Evolutionary conservation across 2,113 vertebrate species (phyloP).

Genomic region (Sardina pilchardus): DNA sequence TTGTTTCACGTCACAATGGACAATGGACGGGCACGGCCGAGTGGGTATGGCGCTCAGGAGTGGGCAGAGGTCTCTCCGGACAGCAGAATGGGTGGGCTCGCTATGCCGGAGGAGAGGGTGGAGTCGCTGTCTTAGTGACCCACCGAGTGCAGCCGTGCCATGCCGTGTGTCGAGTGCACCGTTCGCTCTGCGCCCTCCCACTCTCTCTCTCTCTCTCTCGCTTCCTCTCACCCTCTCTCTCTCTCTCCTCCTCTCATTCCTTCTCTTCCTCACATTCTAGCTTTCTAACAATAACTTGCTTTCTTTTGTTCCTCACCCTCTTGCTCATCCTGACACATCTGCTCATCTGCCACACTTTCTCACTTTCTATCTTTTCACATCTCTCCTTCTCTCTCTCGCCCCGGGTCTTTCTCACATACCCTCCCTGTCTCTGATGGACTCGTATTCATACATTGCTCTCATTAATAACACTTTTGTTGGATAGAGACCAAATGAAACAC

Average conservation of each 20-base stretch:
- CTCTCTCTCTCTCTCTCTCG: too few relatives aligned
- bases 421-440: neutral
- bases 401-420: neutral
- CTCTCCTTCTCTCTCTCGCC: neutral
- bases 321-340: neutral
- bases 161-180: neutral
- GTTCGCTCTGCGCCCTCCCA: neutral
- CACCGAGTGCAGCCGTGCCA: neutral
- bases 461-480: neutral
- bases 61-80: neutral
- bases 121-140: neutral
- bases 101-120: neutral
- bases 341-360: neutral
- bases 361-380: neutral
- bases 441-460: neutral
- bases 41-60: neutral
- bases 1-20: conserved; percentile 7
- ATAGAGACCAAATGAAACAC: neutral
- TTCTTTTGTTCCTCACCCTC: neutral
- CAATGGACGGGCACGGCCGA: neutral
- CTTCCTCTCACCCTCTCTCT: too few relatives aligned
- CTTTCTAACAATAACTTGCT: neutral
- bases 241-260: neutral
- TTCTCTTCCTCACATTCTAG: neutral
- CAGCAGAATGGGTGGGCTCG: neutral